phyloP scores from a whole-genome alignment of 2,888 invertebrate species.

The Himalopsyche anomala region DNA sequence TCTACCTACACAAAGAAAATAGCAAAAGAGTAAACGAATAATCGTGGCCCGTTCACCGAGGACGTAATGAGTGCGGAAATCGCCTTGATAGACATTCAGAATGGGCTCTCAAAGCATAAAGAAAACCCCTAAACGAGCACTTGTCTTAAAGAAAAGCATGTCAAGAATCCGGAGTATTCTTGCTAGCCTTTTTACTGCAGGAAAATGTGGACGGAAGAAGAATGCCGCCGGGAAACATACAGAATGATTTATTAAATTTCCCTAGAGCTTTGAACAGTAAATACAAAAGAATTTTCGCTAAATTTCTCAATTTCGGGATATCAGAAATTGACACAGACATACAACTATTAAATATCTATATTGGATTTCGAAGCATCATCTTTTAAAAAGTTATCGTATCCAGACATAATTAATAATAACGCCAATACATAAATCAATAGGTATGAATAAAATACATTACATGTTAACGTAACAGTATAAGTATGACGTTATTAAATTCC shows the following conservation, averaged over 20 bases:
- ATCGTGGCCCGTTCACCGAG: conserved; percentile 79
- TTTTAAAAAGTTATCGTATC: too few species aligned
- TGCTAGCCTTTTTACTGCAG: conserved; percentile 56
- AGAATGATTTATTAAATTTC: conserved; percentile 30
- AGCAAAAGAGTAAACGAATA: conserved; percentile 68
- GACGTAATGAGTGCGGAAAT: conserved; percentile 81
- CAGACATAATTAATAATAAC: too few species aligned
- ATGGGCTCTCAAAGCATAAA: conserved; percentile 80
- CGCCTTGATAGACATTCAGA: conserved; percentile 82
- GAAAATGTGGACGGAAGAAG: conserved; percentile 55
- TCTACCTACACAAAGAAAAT: conserved; percentile 46
- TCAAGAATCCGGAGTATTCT: conserved; percentile 54
- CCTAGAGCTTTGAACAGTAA: background rate
- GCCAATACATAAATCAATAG: too few species aligned
- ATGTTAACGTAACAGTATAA: too few species aligned
- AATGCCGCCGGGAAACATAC: conserved; percentile 60
- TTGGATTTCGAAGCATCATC: too few species aligned
- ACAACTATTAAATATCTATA: too few species aligned
- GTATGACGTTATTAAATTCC: too few species aligned
- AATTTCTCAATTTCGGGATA: background rate
- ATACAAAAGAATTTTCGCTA: background rate
- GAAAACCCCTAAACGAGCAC: conserved; percentile 74
- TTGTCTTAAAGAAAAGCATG: conserved; percentile 54
- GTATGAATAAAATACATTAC: too few species aligned
- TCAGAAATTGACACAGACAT: background rate